Conservation (phyloP, 53 echinoderm and acorn worm species). For the Crossaster papposus region DNA sequence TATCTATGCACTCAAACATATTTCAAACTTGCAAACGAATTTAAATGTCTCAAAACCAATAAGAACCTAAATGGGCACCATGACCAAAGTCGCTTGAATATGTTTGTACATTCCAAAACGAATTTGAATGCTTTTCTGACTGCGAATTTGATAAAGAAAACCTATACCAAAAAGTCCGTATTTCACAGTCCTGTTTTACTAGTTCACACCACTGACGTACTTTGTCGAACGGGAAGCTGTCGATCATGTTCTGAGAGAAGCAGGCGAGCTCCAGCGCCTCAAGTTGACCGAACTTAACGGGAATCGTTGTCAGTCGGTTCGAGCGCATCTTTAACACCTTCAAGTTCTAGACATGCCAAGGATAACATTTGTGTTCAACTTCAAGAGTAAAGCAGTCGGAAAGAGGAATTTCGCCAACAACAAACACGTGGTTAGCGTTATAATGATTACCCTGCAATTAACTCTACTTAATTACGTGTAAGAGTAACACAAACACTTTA, state of each 20-base stretch:
- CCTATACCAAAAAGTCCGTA: no score
- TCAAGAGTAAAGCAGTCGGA: no score
- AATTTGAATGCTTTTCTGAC: no score
- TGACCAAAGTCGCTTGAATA: no score
- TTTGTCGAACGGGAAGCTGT: background rate
- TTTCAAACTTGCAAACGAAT: no score
- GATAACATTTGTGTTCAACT: background rate
- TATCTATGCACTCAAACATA: no score
- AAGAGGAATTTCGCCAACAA: background rate
- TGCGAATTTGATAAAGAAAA: no score
- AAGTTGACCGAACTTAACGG: background rate
- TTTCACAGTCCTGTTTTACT: no score
- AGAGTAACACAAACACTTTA: no score
- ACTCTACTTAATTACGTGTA: background rate
- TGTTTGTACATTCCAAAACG: no score
- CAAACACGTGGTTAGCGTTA: background rate
- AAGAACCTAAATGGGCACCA: no score
- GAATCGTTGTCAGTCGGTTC: conserved; percentile 1
- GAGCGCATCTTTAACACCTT: conserved; percentile 29
- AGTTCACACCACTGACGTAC: background rate
- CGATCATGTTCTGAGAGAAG: conserved; percentile 39
- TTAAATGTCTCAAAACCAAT: no score
- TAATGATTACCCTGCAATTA: background rate
- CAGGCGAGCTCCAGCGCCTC: background rate
- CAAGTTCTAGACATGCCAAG: background rate